A percentile compares a stretch with the other conserved stretches of the same genome.
Conservation (phyloP, 2,113 vertebrate species). For the Chlamydotis undulata region DNA sequence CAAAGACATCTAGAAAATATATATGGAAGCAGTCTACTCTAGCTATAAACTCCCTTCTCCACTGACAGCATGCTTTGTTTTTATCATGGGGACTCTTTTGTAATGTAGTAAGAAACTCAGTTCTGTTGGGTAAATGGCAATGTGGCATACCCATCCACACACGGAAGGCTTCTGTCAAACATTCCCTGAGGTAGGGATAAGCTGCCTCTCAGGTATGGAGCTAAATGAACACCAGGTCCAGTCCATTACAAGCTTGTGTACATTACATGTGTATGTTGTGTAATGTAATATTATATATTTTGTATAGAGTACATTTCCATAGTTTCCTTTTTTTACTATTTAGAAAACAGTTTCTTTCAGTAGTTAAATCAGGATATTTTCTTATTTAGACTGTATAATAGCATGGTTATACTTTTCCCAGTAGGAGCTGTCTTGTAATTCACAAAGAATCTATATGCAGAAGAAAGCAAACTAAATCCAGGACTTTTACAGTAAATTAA, state of each 20-base stretch:
- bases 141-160: background rate
- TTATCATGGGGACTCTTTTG: background rate
- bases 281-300: background rate
- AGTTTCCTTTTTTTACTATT: background rate
- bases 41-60: background rate
- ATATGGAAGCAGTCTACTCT: background rate
- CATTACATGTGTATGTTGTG: background rate
- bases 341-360: background rate
- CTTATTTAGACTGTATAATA: background rate
- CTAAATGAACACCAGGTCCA: background rate
- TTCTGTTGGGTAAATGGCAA: background rate
- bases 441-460: background rate
- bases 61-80: background rate
- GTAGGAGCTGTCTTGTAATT: background rate
- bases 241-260: background rate
- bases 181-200: background rate
- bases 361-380: background rate
- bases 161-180: background rate
- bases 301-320: background rate
- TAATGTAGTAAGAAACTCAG: background rate
- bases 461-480: background rate
- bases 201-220: background rate
- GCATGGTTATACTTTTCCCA: background rate
- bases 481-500: background rate
- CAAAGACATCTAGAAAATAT: background rate